phyloP scores from a whole-genome alignment of 2,888 invertebrate genomes.

The Neelides folsomi region DNA sequence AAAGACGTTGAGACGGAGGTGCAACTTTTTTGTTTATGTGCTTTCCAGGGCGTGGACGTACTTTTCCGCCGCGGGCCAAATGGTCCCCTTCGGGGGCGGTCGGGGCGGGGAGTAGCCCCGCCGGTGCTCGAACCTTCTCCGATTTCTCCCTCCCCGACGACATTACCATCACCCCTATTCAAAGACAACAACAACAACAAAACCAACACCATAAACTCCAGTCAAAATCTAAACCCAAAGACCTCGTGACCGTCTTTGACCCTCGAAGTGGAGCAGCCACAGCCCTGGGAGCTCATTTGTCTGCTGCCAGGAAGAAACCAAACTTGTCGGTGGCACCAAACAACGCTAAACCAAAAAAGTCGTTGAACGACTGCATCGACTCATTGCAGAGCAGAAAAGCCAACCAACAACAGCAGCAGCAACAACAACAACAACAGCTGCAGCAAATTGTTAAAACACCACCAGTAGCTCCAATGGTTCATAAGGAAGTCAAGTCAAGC shows the following conservation, averaged over 20 bases:
- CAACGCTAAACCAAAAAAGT: conserved; percentile 15
- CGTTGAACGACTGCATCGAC: conserved; percentile 29
- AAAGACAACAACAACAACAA: neutral
- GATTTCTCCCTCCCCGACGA: conserved; percentile 33
- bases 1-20: too few species aligned
- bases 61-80: too few species aligned
- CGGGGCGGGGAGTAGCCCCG: too few species aligned
- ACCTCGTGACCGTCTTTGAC: conserved; percentile 31
- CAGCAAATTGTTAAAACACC: neutral
- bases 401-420: conserved; percentile 2
- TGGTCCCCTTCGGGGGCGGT: too few species aligned
- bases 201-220: too few species aligned
- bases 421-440: neutral
- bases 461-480: neutral
- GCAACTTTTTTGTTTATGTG: too few species aligned
- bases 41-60: too few species aligned
- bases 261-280: conserved; percentile 28
- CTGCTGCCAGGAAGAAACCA: neutral
- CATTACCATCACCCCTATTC: conserved; percentile 31
- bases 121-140: conserved; percentile 18
- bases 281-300: conserved; percentile 6
- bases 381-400: conserved; percentile 22
- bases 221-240: conserved; percentile 7
- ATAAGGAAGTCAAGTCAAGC: neutral
- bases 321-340: conserved; percentile 3